Evolutionary conservation across 2,797 vertebrate genomes (phyloP), one percentile per base, ranked within the genome.

Genomic region (Halcyon smyrnensis): DNA sequence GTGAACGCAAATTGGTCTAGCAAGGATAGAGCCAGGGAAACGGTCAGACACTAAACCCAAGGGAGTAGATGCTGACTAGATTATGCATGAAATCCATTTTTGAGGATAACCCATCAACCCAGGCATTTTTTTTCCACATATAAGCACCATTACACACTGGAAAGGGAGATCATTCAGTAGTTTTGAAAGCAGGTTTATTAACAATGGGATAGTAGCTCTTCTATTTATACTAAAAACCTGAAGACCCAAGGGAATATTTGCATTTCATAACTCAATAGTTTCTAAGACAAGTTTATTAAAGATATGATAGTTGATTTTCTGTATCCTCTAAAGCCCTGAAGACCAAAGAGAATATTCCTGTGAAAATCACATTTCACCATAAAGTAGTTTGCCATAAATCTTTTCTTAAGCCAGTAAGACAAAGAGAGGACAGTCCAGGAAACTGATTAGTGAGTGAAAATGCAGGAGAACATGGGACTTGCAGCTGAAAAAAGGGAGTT

Each of bases 211-310:
- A 69, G 46, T 64, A 84, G 53, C 8, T n/a, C 32, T 68, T 83
- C 64, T 89, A 57, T 89, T 91, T 89, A 65, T 56, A 28, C 73
- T 74, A 85, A 91, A 85, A n/a, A 24, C 17, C 14, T 28, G 37
- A 85, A 86, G 41, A 84, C 71, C 5, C 53, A 80, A 71, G 43
- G 73, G 73, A 89, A 78, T 84, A 74, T 65, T 87, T 85, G 90
- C 37, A 77, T 71, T 62, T 53, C 37, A 80, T 83, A 93, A 91
- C 78, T 95, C 75, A 65, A 68, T 67, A 76, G 43, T 77, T 92
- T 84, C 82, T 62, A 94, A 81, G 54, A 92, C 73, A 85, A 91
- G 41, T 94, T 96, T 95, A 91, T 89, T 83, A 68, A 95, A 91
- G 53, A 74, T 89, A 25, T 67, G 73, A n/a, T 81, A 84, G 68